Conservation (phyloP, 2,113 vertebrate species). For the Psilopsiagon aymara region DNA sequence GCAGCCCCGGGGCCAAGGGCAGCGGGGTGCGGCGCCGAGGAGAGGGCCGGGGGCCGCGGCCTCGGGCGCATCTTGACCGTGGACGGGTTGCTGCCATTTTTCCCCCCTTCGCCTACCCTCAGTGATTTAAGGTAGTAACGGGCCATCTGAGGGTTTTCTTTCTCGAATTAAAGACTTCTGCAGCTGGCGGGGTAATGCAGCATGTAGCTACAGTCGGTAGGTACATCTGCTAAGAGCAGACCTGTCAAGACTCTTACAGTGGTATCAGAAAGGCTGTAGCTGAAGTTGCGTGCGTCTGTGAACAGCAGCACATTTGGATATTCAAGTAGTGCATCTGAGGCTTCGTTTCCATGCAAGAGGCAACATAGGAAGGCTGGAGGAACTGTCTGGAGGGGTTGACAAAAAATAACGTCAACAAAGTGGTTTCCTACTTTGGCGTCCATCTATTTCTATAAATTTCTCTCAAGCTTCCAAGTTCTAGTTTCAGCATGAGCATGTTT, state of each 20-base stretch:
- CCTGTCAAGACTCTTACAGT: neutral
- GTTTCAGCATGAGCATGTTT: neutral
- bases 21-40: neutral
- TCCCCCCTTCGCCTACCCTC: neutral
- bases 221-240: neutral
- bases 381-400: neutral
- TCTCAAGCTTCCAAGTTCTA: neutral
- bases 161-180: neutral
- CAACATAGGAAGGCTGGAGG: neutral
- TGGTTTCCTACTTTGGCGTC: fast-evolving
- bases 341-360: neutral
- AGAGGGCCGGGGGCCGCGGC: neutral
- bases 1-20: neutral
- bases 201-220: neutral
- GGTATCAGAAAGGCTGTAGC: neutral
- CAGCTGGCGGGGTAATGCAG: neutral
- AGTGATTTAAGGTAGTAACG: neutral
- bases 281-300: neutral
- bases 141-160: neutral
- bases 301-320: fast-evolving
- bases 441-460: neutral
- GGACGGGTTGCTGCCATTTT: too few species aligned
- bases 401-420: neutral
- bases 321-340: neutral
- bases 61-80: fast-evolving